Conservation (phyloP, 23 tunicate genomes). For the Halocynthia roretzi region DNA sequence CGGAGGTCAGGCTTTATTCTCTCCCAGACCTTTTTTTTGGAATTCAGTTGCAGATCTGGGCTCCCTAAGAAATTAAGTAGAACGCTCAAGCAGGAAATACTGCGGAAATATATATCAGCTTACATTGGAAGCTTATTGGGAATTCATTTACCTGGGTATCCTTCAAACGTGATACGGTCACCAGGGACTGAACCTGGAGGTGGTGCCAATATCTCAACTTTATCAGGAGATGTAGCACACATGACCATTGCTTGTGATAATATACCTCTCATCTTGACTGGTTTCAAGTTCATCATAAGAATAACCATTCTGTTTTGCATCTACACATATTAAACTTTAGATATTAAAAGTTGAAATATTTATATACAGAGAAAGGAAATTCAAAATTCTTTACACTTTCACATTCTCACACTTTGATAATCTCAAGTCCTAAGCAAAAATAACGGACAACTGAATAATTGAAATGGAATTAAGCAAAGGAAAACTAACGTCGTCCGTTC, state of each 20-base stretch:
- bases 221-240: constrained; percentile 75
- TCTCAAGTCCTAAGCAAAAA: neutral
- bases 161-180: constrained; percentile 61
- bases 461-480: too few species aligned
- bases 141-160: constrained; percentile 45
- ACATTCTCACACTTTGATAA: neutral
- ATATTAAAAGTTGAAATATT: neutral
- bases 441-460: neutral
- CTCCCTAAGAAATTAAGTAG: constrained; percentile 23
- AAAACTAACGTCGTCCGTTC: too few species aligned
- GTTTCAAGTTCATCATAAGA: constrained; percentile 84
- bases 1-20: constrained; percentile 71
- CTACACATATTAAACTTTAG: constrained; percentile 14
- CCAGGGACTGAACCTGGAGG: constrained; percentile 89
- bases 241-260: constrained; percentile 96
- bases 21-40: constrained; percentile 92
- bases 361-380: neutral
- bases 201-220: constrained; percentile 78
- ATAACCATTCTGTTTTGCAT: constrained; percentile 91
- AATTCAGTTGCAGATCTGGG: constrained; percentile 76
- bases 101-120: neutral
- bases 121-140: neutral
- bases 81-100: neutral
- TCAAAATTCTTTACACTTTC: too few species aligned
- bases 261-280: constrained; percentile 87